Conservation (phyloP, 2,797 vertebrate species). For the Remorina albescens region DNA sequence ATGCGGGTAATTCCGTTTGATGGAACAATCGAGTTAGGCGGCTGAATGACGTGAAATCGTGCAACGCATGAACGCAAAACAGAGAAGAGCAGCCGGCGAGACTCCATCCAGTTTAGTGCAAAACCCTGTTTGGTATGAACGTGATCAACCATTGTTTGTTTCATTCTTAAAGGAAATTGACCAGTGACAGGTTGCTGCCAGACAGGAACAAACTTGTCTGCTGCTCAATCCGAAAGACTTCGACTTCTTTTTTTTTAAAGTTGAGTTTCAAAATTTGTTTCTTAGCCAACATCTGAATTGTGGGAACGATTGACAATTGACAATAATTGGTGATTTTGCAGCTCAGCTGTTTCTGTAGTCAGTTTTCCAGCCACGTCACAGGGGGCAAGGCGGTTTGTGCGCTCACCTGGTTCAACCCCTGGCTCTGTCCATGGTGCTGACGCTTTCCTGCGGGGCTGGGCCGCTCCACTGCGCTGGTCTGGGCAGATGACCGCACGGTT, state of each 20-base stretch:
- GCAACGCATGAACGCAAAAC: constrained; percentile 55
- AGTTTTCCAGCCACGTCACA: too few species aligned
- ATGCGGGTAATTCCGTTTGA: constrained; percentile 80
- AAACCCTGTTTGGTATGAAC: background rate
- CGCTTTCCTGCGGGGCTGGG: constrained; percentile 4
- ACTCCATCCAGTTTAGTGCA: constrained; percentile 5
- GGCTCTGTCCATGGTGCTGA: constrained; percentile 66
- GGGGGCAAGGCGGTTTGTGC: too few species aligned
- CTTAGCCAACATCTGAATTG: background rate
- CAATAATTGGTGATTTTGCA: too few species aligned
- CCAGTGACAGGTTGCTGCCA: background rate
- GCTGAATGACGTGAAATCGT: constrained; percentile 63
- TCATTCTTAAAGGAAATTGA: background rate
- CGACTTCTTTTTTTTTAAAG: background rate
- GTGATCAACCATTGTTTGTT: background rate
- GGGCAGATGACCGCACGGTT: too few species aligned
- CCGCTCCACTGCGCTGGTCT: too few species aligned
- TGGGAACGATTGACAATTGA: too few species aligned
- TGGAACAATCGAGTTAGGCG: constrained; percentile 75
- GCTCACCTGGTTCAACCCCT: constrained; percentile 1
- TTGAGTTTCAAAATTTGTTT: background rate
- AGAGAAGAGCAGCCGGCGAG: constrained; percentile 4
- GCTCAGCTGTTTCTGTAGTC: too few species aligned
- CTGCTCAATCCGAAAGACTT: constrained; percentile 31
- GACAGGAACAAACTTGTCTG: background rate